Conservation (phyloP, 53 echinoderm and acorn worm genomes). For the Crossaster papposus region DNA sequence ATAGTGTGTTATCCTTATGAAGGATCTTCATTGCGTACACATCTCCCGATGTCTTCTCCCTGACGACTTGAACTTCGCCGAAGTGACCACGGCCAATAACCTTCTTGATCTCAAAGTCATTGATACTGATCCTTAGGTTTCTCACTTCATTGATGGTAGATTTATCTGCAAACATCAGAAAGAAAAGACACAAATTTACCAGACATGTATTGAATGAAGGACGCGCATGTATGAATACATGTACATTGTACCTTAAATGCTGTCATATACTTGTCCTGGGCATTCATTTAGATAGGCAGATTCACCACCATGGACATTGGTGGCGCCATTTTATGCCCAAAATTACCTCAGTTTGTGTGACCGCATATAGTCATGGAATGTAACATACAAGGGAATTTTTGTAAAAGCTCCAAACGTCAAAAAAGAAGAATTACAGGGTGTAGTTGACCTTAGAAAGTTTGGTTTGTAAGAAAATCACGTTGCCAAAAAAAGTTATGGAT, state of each 20-base stretch:
- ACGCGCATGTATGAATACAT: neutral
- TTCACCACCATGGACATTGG: no score
- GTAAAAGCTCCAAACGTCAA: no score
- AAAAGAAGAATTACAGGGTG: no score
- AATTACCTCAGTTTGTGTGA: no score
- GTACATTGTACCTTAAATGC: neutral
- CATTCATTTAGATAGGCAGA: no score
- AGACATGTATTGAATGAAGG: neutral
- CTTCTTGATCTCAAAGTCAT: constrained; percentile 90
- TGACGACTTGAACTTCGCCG: constrained; percentile 85
- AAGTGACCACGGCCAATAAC: constrained; percentile 92
- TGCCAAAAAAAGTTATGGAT: no score
- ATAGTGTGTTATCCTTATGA: constrained; percentile 75
- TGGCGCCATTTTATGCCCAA: no score
- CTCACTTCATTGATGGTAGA: constrained; percentile 62
- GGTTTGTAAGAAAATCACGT: no score
- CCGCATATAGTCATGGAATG: no score
- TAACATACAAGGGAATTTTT: no score
- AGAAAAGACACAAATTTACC: neutral
- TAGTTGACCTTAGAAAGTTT: no score
- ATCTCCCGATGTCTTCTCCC: constrained; percentile 80
- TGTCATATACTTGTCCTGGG: no score
- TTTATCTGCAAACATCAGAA: constrained; percentile 60
- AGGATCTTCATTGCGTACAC: constrained; percentile 91
- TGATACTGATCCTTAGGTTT: constrained; percentile 68